phyloP scores from a whole-genome alignment of 2,888 invertebrate species.

The Archaeoteleia sp. region DNA sequence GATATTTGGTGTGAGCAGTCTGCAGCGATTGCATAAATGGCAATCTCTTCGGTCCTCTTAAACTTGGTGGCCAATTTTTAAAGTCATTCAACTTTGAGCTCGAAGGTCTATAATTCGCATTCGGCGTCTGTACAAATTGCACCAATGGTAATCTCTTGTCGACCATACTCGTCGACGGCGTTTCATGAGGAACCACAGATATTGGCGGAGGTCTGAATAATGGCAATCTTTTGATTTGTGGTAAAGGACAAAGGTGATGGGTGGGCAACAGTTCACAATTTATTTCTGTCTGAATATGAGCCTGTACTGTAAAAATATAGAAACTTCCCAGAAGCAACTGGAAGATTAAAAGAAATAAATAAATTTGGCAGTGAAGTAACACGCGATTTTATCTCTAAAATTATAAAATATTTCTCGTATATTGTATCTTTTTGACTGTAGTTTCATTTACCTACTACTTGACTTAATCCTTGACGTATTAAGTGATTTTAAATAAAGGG shows the following conservation, averaged over 20 bases:
- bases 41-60: constrained; percentile 2
- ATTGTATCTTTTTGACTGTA: constrained; percentile 9
- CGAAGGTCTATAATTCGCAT: background rate
- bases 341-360: constrained; percentile 28
- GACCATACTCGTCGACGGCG: background rate
- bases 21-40: background rate
- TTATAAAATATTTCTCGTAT: constrained; percentile 9
- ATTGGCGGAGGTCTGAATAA: background rate
- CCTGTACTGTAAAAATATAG: constrained; percentile 43
- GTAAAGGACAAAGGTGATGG: constrained; percentile 26
- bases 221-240: constrained; percentile 14
- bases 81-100: background rate
- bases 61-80: background rate
- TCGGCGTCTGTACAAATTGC: too few relatives aligned
- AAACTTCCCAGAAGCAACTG: constrained; percentile 49
- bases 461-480: constrained; percentile 14
- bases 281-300: constrained; percentile 32
- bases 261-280: constrained; percentile 23
- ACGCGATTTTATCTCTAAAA: too few relatives aligned
- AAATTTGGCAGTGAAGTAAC: too few relatives aligned
- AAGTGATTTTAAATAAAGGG: constrained; percentile 29
- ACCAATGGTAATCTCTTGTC: too few relatives aligned
- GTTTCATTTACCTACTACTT: constrained; percentile 9
- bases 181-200: constrained; percentile 1
- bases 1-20: constrained; percentile 1